phyloP scores from a whole-genome alignment of 2,888 invertebrate genomes.

The Drosophila paucipuncta region DNA sequence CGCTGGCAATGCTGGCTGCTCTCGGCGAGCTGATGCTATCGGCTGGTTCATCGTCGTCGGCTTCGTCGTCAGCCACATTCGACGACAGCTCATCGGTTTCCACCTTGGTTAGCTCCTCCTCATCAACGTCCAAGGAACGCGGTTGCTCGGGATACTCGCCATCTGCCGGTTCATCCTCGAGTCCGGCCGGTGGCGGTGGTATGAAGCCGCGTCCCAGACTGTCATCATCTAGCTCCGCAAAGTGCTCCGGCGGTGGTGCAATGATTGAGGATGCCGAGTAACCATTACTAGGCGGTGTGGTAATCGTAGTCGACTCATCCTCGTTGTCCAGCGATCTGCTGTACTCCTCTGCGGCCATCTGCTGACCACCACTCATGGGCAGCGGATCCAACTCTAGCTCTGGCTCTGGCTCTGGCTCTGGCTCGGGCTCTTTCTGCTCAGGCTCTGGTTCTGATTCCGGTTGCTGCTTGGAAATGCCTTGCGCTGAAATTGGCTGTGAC shows the following conservation, averaged over 20 bases:
- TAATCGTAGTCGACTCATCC: slow-evolving; percentile 84
- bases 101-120: slow-evolving; percentile 68
- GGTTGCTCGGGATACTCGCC: slow-evolving; percentile 34
- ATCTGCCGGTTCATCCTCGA: slow-evolving; percentile 55
- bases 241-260: slow-evolving; percentile 80
- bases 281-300: slow-evolving; percentile 84
- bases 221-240: slow-evolving; percentile 77
- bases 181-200: slow-evolving; percentile 71
- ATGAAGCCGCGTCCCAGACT: slow-evolving; percentile 66
- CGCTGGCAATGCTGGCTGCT: slow-evolving; percentile 72
- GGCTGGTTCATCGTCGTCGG: slow-evolving; percentile 47
- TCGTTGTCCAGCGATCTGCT: slow-evolving; percentile 79
- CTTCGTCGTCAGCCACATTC: slow-evolving; percentile 40
- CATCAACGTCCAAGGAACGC: slow-evolving; percentile 41
- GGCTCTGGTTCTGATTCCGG: slow-evolving; percentile 23
- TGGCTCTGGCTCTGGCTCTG: slow-evolving; percentile 1
- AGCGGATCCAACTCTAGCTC: slow-evolving; percentile 41
- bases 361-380: slow-evolving; percentile 49
- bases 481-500: slow-evolving; percentile 82
- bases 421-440: slow-evolving; percentile 2
- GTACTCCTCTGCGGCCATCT: slow-evolving; percentile 67
- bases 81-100: slow-evolving; percentile 65
- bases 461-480: slow-evolving; percentile 49
- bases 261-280: slow-evolving; percentile 83
- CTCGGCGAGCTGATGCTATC: slow-evolving; percentile 77